Base-by-base conservation (phyloP, 2,888 invertebrate species). In the Pseudanteris insignis region DNA sequence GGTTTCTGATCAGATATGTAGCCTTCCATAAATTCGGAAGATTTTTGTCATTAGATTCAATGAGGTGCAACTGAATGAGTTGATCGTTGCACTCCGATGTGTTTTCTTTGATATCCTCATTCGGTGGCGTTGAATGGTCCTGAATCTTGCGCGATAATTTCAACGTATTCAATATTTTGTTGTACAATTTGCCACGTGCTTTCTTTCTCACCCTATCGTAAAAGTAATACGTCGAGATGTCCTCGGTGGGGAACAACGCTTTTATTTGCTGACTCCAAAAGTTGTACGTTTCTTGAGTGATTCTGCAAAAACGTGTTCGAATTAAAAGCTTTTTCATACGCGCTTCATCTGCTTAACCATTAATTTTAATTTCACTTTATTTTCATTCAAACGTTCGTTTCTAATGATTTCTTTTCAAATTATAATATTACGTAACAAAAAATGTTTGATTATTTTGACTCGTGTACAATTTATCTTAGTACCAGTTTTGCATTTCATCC, bases 1-100 rank as follows among this genome's bases (percentile, higher is more conserved):
- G n/a, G 7, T 54, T 30, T 21, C 46, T 38, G 1, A 33, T 15
- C 0, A 38, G 8, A 9, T 11, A 54, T 0, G 40, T 28, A 6
- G 44, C 33, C 28, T 14, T 46, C 38, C 46, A 54, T 6, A 44
- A 29, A 2, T 14, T 12, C 13, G 24, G 0, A 2, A 11, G 8
- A 33, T 32, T 29, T 26, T 33, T 40, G 12, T 50, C 33, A 2
- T 15, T 14, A 2, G 50, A 9, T 18, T 40, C 26, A 1, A 33
- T 24, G 13, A 13, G 11, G 5, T 29, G 25, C 10, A 47, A 2
- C 13, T 29, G 6, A n/a, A n/a, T n/a, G 8, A 26, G 9, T 26
- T n/a, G 8, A 26, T 26, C 26, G 12, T 10, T 12, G 4, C 5
- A 12, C 12, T 11, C 10, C 3, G 11, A 11, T 2, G 11, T 30